Conservation (phyloP, 2,888 invertebrate genomes). For the Biston stratarius region DNA sequence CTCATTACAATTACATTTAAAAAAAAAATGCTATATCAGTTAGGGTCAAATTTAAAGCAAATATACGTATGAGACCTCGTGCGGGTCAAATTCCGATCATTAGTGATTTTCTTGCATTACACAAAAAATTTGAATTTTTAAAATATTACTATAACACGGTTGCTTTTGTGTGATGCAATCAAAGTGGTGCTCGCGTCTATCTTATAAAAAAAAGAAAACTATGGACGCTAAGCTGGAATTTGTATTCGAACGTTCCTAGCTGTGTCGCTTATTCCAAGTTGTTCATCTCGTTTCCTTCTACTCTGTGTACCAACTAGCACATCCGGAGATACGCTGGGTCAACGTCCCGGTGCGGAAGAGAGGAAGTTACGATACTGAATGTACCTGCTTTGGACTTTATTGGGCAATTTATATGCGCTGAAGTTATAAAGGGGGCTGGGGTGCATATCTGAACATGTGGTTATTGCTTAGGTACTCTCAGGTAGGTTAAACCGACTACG, state of each 20-base stretch:
- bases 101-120: too few species aligned
- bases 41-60: background rate
- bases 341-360: conserved; percentile 42
- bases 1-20: too few species aligned
- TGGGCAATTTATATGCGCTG: conserved; percentile 41
- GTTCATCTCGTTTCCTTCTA: conserved; percentile 3
- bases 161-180: too few species aligned
- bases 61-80: too few species aligned
- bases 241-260: too few species aligned
- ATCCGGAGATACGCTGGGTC: conserved; percentile 41
- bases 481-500: background rate
- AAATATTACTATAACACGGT: too few species aligned
- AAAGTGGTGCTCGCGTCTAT: too few species aligned
- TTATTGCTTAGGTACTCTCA: background rate
- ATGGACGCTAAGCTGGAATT: too few species aligned
- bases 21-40: too few species aligned
- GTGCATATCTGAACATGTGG: conserved; percentile 9
- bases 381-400: conserved; percentile 38
- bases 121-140: too few species aligned
- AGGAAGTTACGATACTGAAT: conserved; percentile 42
- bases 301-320: conserved; percentile 12
- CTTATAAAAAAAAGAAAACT: too few species aligned
- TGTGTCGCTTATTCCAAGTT: background rate
- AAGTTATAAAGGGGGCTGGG: conserved; percentile 4
- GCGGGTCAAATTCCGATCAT: too few species aligned